Base-by-base conservation (phyloP, 2,888 invertebrate species). In the Eupithecia subumbrata region DNA sequence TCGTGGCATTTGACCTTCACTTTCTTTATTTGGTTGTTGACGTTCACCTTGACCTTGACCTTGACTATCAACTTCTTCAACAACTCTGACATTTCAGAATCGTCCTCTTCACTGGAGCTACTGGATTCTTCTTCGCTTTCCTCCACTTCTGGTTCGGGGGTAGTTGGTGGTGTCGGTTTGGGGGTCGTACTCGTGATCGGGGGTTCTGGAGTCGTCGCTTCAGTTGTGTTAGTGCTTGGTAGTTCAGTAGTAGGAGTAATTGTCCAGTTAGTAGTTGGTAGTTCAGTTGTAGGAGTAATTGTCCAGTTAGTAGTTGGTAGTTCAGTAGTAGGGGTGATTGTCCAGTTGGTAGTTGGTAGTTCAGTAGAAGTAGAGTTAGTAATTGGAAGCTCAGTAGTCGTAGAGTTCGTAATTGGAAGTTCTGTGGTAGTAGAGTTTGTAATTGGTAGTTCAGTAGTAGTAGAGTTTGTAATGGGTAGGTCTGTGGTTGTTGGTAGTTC, bases 21-120 rank as follows among this genome's bases (percentile, higher is more conserved):
- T 68, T 86, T 83, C 56, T 86, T 87, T 8, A 84, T 84, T 48
- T 85, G 85, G 76, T 84, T 93, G 79, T 88, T 91, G 74, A 94
- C 76, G 69, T 85, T 87, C 60, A 94, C 92, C 78, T 90, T 91
- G 37, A 94, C 93, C 78, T 92, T 91, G 37, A 94, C 93, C 80
- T 89, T 88, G 0, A 94, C 89, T 82, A 92, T 88, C 56, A 94
- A 84, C 69, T 87, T 89, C 81, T 94, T 94, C 22, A 92, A 82
- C 11, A 92, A 82, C 48, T 93, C 85, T 0, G 87, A 84, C 7
- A 90, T 60, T 66, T 92, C 89, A 3, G 85, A 84, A 34, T 90
- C 90, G 14, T 89, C 88, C 74, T 89, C 89, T 11, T 85, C 82
- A 2, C 82, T 83, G 40, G 84, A 84, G 22, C 80, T 80, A 43